These are phyloP conservation scores for Percina caprodes DNA, from an alignment of 2,113 vertebrate genomes.

Conservation along the genomic window DNA sequence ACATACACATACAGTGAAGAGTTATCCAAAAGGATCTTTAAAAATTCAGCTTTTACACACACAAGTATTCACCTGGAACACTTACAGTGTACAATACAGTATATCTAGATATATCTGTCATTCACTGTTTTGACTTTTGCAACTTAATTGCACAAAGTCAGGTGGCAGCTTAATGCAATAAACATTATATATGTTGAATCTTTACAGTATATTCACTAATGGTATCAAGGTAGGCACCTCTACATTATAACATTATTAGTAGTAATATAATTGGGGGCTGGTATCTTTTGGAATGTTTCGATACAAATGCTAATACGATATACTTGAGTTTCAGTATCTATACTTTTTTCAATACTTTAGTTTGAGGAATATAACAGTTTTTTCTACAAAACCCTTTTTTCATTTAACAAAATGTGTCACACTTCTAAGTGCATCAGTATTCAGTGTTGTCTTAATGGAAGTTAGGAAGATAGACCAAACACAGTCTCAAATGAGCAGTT, in stretches of 20 bases:
- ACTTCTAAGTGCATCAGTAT: neutral
- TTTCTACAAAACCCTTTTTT: neutral
- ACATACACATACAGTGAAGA: constrained; percentile 21
- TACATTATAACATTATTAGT: neutral
- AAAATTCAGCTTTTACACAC: constrained; percentile 34
- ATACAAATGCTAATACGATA: neutral
- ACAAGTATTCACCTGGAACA: constrained; percentile 47
- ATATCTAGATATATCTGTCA: neutral
- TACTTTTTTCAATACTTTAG: neutral
- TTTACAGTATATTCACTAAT: neutral
- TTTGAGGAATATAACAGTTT: neutral
- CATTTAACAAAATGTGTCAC: neutral
- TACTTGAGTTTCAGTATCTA: neutral
- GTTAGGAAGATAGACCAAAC: neutral
- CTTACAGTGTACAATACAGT: neutral
- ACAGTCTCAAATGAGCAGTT: neutral
- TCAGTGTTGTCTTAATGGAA: neutral
- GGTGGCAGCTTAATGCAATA: neutral
- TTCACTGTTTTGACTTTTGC: neutral
- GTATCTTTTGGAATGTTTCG: neutral
- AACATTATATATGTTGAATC: neutral
- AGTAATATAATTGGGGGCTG: neutral
- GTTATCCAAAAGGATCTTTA: constrained; percentile 42
- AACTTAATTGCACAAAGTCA: neutral
- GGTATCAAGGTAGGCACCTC: neutral